Evolutionary conservation across 2,797 vertebrate species (phyloP), one percentile per base, ranked within the genome.

Genomic region (Sebastes taczanowskii): DNA sequence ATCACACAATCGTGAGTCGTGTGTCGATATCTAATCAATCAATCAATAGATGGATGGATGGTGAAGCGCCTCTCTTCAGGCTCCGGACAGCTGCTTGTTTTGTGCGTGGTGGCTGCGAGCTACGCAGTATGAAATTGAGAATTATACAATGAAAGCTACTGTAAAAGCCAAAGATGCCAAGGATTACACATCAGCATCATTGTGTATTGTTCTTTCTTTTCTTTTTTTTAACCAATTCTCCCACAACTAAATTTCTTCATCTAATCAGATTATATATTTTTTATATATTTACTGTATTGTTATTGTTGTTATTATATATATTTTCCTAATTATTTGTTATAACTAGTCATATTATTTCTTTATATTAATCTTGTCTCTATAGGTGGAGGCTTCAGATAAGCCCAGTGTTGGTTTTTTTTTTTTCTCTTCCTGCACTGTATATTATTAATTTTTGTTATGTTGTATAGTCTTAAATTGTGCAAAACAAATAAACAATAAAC

Each of bases 101-200:
- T 56, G 82, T 77, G 88, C 80, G 86, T 89, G 90, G 84, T 42
- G 38, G 38, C 92, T 90, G 91, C 85, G 55, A 92, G 86, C 93
- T 94, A 94, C 94, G 93, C 92, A 95, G 91, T 87, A 94, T 84
- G 84, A 93, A 94, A 93, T 93, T 66, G 81, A 71, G 58, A 85
- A 84, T 79, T 70, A 81, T 32, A 82, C 85, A 76, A 82, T 78
- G 25, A 80, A 62, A 83, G 13, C 59, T 42, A 20, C 30, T n/a
- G 66, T 61, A 62, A 56, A 76, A 16, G 70, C 60, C 23, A 1
- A 60, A 42, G 52, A 78, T 58, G 30, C 52, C 49, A 46, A 2
- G 56, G 52, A 83, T 22, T 7, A 53, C 53, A 66, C 5, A 69
- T 30, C 11, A 29, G 32, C 22, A 20, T 46, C 7, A 7, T 4